Evolutionary conservation across 2,113 vertebrate genomes (phyloP).

Genomic region (Cololabis saira): DNA sequence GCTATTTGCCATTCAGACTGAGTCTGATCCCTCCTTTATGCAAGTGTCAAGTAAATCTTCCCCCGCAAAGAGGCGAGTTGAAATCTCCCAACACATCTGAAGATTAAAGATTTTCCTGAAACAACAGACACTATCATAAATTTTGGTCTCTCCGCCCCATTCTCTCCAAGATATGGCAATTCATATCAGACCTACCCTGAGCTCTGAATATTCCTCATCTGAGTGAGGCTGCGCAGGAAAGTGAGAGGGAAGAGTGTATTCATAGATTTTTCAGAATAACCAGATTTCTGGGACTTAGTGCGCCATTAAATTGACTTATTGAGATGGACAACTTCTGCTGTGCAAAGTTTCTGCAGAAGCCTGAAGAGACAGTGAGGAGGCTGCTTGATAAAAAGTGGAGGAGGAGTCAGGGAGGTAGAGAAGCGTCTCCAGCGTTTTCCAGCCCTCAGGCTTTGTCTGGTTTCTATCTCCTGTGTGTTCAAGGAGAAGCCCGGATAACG

Average conservation of each 20-base stretch:
- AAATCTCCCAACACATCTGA: slow-evolving; percentile 13
- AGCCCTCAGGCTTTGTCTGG: slow-evolving; percentile 68
- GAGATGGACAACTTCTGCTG: slow-evolving; percentile 57
- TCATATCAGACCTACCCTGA: slow-evolving; percentile 11
- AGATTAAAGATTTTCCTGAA: slow-evolving; percentile 40
- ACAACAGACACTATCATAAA: slow-evolving; percentile 26
- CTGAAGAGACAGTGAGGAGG: slow-evolving; percentile 62
- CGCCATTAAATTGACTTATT: slow-evolving; percentile 62
- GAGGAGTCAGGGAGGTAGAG: slow-evolving; percentile 59
- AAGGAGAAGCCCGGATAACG: slow-evolving; percentile 54
- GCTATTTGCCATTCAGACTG: slow-evolving; percentile 13
- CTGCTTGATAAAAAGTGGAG: slow-evolving; percentile 65
- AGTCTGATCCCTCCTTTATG: slow-evolving; percentile 30
- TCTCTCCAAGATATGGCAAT: slow-evolving; percentile 9
- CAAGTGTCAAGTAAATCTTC: slow-evolving; percentile 46
- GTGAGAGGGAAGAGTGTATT: background rate
- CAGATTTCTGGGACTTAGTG: slow-evolving; percentile 41
- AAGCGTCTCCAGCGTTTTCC: slow-evolving; percentile 61
- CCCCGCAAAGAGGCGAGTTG: slow-evolving; percentile 7
- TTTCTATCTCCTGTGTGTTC: slow-evolving; percentile 59
- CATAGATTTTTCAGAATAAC: slow-evolving; percentile 39
- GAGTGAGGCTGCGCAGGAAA: background rate
- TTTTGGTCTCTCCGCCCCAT: slow-evolving; percentile 19
- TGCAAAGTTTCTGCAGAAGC: slow-evolving; percentile 62
- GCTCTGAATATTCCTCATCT: slow-evolving; percentile 27